A percentile compares a stretch with the other conserved stretches of the same genome.
phyloP scores from a whole-genome alignment of 2,113 vertebrate species.

The Romanogobio albipinnatus region DNA sequence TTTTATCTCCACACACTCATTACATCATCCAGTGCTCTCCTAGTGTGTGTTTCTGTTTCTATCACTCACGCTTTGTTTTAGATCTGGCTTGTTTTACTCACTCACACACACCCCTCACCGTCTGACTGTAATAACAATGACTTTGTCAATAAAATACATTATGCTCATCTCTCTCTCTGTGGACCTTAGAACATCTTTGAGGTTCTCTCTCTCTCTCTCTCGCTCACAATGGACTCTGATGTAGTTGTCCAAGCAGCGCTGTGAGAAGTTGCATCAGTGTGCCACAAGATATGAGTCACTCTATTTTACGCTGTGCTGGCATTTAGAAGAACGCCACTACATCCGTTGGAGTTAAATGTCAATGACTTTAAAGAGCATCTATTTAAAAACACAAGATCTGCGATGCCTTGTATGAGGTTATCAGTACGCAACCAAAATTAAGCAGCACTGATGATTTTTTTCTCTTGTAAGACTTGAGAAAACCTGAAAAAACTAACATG shows the following conservation, averaged over 20 bases:
- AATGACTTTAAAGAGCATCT: conserved; percentile 8
- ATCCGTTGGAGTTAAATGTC: conserved; percentile 10
- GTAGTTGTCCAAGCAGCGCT: conserved; percentile 39
- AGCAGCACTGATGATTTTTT: not conserved
- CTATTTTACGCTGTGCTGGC: conserved; percentile 21
- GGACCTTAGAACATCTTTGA: not conserved
- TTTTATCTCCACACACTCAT: conserved; percentile 32
- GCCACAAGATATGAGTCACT: conserved; percentile 51
- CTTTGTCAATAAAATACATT: conserved; percentile 11
- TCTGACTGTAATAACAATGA: conserved; percentile 22
- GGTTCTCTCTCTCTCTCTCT: not conserved
- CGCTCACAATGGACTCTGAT: conserved; percentile 36
- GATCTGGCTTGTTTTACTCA: conserved; percentile 9
- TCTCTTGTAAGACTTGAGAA: not conserved
- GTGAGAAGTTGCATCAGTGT: conserved; percentile 48
- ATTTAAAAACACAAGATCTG: not conserved
- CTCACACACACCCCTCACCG: conserved; percentile 17
- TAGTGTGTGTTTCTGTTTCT: not conserved
- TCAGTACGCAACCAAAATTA: not conserved
- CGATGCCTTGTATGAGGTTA: not conserved
- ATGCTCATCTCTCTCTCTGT: not conserved
- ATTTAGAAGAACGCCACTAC: conserved; percentile 34
- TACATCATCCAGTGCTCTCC: conserved; percentile 32
- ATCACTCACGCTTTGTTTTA: conserved; percentile 3
- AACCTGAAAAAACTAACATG: not conserved